phyloP scores from a whole-genome alignment of 2,113 vertebrate species.

The Solenodon paradoxus region DNA sequence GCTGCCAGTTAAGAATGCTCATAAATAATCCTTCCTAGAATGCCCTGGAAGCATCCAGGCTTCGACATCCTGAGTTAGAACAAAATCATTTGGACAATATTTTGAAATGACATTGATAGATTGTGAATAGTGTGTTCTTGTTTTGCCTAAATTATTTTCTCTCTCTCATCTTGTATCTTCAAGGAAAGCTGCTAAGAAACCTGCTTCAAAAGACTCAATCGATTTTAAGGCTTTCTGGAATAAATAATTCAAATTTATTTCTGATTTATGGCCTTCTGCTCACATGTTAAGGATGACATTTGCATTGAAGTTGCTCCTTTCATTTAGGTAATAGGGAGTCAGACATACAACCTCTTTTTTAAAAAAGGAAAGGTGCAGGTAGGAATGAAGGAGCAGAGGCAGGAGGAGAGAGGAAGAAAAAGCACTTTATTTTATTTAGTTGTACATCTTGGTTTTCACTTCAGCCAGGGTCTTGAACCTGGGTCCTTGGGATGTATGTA shows the following conservation, averaged over 20 bases:
- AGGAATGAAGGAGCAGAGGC: too few species aligned
- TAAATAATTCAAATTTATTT: background rate
- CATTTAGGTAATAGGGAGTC: background rate
- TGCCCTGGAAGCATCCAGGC: background rate
- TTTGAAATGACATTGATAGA: background rate
- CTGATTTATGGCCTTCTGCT: background rate
- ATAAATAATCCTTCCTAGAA: background rate
- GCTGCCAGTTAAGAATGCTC: too few species aligned
- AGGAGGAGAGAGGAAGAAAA: too few species aligned
- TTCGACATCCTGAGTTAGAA: background rate
- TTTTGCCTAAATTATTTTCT: background rate
- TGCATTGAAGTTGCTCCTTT: background rate
- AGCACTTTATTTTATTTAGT: too few species aligned
- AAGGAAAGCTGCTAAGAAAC: background rate
- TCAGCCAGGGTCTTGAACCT: too few species aligned
- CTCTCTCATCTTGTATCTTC: background rate
- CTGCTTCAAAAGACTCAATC: background rate
- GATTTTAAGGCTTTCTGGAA: background rate
- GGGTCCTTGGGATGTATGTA: too few species aligned
- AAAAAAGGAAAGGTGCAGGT: too few species aligned
- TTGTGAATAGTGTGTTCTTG: background rate
- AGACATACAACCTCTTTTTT: too few species aligned
- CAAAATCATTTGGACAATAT: background rate
- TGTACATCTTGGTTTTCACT: too few species aligned
- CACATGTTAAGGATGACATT: background rate